Evolutionary conservation across 1,140 invertebrate species (phyloP), one percentile per base, ranked within the genome.

Genomic region (Callitettix versicolor): DNA sequence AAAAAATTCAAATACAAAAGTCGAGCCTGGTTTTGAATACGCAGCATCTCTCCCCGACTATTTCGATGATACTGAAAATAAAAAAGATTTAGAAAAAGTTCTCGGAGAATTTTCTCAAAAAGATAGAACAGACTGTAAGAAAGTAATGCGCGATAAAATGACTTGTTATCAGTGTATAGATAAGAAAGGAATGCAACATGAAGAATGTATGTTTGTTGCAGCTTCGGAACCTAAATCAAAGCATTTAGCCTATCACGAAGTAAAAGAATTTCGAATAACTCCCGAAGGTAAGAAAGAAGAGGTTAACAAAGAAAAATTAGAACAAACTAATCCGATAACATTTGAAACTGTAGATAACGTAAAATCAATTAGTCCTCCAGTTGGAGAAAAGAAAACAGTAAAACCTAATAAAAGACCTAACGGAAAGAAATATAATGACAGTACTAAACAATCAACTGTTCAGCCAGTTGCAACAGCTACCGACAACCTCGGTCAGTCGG

Each of bases 151-250:
- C 60, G 78, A 82, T 58, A 78, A 79, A 24, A 84, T 86, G 81
- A 85, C 82, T 3, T 86, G 84, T 65, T 86, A 79, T 65, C 73
- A 79, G 54, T 86, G 84, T 62, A 62, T 75, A 0, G 80, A 85
- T 57, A 76, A 80, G 34, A 74, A 74, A 38, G 82, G 81, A 2
- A 68, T 81, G 18, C 77, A 79, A 64, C 77, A 85, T 60, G 83
- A 86, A 67, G 84, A 85, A 68, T 86, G 84, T 62, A 84, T 84
- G 74, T 85, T 79, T 66, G 74, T 85, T 1, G 80, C 79, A 6
- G 79, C 66, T 1, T 66, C 64, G 1, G 62, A 65, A 18, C 63
- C 64, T 1, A 56, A 59, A 36, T 49, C 36, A 11, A 62, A 64
- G 50, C 59, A 63, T 17, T 14, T 63, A 9, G 57, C 59, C 3